Evolutionary conservation across 2,113 vertebrate species (phyloP).

Genomic region (Hyla sarda): DNA sequence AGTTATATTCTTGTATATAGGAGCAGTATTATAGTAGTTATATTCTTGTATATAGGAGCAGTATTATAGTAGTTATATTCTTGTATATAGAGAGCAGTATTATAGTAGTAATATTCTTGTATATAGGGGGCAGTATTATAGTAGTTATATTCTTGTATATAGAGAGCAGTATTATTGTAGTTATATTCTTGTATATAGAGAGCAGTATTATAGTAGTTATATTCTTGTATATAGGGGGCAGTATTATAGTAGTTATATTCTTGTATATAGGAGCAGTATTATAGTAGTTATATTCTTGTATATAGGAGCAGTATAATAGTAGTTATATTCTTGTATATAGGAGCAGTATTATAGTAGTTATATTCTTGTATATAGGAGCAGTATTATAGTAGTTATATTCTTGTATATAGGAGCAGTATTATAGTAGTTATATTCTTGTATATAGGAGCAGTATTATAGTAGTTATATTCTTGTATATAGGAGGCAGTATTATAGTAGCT

Average conservation of each 20-base stretch:
- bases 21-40: too few relatives aligned
- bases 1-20: too few relatives aligned
- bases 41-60: too few relatives aligned
- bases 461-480: constrained; percentile 3
- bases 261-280: background rate
- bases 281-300: constrained; percentile 1
- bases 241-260: background rate
- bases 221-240: background rate
- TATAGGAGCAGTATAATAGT: background rate
- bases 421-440: constrained; percentile 15
- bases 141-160: constrained; percentile 23
- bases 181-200: constrained; percentile 9
- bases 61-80: constrained; percentile 15
- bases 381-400: background rate
- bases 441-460: background rate
- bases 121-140: background rate
- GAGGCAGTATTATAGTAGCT: background rate
- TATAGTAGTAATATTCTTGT: constrained; percentile 1
- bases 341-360: background rate
- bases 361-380: background rate
- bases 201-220: too few relatives aligned
- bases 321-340: background rate
- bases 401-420: background rate
- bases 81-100: constrained; percentile 10
- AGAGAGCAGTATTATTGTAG: background rate